Conservation (phyloP, 2,113 vertebrate genomes). For the Oplegnathus fasciatus region DNA sequence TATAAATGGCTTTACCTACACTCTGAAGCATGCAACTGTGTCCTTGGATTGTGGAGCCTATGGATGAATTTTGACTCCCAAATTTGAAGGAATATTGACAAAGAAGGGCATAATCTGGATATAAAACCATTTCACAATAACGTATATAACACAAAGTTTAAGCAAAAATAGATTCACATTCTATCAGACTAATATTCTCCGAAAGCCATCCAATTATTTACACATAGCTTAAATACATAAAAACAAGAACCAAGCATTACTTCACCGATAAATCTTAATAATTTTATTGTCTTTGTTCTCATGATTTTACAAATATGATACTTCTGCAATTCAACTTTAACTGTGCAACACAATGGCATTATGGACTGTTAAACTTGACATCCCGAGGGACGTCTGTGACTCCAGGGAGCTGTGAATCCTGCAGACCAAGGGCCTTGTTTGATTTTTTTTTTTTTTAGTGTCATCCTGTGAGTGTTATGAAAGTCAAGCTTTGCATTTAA, state of each 20-base stretch:
- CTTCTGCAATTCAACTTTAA: constrained; percentile 82
- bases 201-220: neutral
- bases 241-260: constrained; percentile 37
- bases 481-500: neutral
- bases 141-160: no score
- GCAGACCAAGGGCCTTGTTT: constrained; percentile 39
- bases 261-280: constrained; percentile 71
- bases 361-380: constrained; percentile 73
- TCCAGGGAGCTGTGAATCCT: constrained; percentile 71
- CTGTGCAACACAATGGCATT: constrained; percentile 85
- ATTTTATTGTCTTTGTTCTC: constrained; percentile 83
- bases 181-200: neutral
- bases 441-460: constrained; percentile 8
- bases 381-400: constrained; percentile 56
- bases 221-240: neutral
- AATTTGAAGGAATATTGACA: no score
- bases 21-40: no score
- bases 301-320: constrained; percentile 85
- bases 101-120: no score
- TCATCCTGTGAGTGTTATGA: constrained; percentile 14
- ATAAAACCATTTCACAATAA: no score
- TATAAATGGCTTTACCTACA: no score
- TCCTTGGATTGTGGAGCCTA: no score
- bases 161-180: no score
- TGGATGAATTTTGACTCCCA: no score